Evolutionary conservation across 2,888 invertebrate species (phyloP).

Genomic region (Marronus borbonicus): DNA sequence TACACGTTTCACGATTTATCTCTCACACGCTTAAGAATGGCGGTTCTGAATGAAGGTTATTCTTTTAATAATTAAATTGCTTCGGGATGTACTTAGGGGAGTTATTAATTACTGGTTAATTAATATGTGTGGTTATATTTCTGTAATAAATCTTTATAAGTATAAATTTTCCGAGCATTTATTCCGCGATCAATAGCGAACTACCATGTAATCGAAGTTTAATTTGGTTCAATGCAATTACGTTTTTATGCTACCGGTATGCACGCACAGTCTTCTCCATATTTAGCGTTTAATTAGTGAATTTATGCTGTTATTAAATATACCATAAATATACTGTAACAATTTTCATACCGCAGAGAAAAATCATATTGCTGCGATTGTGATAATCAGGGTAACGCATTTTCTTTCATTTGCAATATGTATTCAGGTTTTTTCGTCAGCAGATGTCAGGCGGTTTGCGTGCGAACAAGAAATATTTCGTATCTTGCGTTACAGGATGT

Average conservation of each 20-base stretch:
- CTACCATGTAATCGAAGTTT: background rate
- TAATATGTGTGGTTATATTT: background rate
- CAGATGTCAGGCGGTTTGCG: background rate
- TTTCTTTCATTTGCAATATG: background rate
- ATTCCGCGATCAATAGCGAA: background rate
- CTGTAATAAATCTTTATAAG: background rate
- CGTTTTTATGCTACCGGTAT: background rate
- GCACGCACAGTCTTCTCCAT: slow-evolving; percentile 1
- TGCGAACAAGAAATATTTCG: background rate
- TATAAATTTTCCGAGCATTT: background rate
- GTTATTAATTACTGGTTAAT: too few species aligned
- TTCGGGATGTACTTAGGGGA: too few species aligned
- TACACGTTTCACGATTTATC: too few species aligned
- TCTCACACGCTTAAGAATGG: too few species aligned
- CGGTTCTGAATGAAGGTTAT: too few species aligned
- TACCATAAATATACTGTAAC: slow-evolving; percentile 2
- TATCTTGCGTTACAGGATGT: too few species aligned
- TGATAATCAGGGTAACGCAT: slow-evolving; percentile 1
- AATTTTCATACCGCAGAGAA: background rate
- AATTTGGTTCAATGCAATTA: background rate
- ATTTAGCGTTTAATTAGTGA: slow-evolving; percentile 26
- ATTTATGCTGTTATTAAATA: slow-evolving; percentile 26
- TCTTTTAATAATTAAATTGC: too few species aligned
- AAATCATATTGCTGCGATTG: background rate
- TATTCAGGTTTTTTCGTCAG: background rate